Evolutionary conservation across 2,888 invertebrate genomes (phyloP).

Genomic region (Eudemis profundana): DNA sequence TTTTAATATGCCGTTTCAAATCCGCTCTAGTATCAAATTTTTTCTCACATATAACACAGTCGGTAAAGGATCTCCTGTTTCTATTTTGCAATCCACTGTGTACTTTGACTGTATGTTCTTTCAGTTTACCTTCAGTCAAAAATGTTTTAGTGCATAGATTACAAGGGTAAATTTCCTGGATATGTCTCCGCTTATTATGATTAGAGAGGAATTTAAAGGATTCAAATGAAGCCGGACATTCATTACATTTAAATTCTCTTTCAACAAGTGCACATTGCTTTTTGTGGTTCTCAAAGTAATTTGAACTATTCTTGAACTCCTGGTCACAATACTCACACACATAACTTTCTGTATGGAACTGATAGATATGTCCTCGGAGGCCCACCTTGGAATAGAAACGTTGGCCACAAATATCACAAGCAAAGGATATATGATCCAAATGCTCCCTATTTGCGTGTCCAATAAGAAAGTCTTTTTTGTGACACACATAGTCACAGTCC

Average conservation of each 20-base stretch:
- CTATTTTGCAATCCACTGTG: conserved; percentile 63
- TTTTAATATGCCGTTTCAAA: conserved; percentile 57
- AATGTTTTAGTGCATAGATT: conserved; percentile 61
- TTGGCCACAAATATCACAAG: conserved; percentile 61
- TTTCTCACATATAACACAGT: conserved; percentile 62
- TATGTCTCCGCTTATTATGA: conserved; percentile 57
- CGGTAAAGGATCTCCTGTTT: conserved; percentile 59
- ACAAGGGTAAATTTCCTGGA: conserved; percentile 56
- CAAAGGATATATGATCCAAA: conserved; percentile 65
- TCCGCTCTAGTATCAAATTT: conserved; percentile 59
- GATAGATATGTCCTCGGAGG: conserved; percentile 60
- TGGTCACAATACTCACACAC: conserved; percentile 63
- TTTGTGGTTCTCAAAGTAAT: conserved; percentile 53
- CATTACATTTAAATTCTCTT: conserved; percentile 53
- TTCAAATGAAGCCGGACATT: conserved; percentile 62
- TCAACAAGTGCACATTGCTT: conserved; percentile 54
- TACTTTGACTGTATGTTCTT: conserved; percentile 60
- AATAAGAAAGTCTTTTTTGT: conserved; percentile 62
- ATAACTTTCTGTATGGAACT: conserved; percentile 58
- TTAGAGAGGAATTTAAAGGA: conserved; percentile 51
- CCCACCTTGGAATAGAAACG: conserved; percentile 65
- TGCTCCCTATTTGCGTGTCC: conserved; percentile 66
- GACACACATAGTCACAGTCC: conserved; percentile 64
- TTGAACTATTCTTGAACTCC: conserved; percentile 53
- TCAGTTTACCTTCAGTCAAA: conserved; percentile 51